Conservation (phyloP, 2,888 invertebrate species). For the Dicyrtomina minuta region DNA sequence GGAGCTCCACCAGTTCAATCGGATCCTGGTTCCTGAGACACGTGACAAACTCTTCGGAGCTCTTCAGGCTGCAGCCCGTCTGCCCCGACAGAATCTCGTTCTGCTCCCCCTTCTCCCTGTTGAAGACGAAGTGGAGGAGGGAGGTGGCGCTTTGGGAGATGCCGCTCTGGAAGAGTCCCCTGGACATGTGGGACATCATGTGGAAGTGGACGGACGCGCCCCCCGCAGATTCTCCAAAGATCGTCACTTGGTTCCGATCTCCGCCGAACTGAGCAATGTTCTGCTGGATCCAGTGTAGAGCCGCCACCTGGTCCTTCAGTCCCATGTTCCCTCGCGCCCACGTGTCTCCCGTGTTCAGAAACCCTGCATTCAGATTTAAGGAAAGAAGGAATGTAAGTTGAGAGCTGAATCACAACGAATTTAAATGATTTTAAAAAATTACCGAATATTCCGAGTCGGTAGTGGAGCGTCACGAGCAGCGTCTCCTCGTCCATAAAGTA, state of each 20-base stretch:
- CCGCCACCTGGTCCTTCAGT: conserved; percentile 39
- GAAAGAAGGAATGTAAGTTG: not conserved
- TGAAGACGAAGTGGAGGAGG: not conserved
- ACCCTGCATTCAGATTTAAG: conserved; percentile 29
- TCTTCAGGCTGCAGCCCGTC: conserved; percentile 26
- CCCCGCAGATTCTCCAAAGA: conserved; percentile 39
- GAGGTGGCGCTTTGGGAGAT: conserved; percentile 39
- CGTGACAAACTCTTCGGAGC: not conserved
- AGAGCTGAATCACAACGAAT: not conserved
- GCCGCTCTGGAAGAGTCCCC: conserved; percentile 38
- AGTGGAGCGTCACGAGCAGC: conserved; percentile 32
- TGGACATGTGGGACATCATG: conserved; percentile 38
- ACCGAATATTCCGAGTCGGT: conserved; percentile 26
- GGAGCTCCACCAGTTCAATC: no score
- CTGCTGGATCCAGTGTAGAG: conserved; percentile 40
- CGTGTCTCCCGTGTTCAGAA: conserved; percentile 40
- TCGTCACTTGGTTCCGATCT: conserved; percentile 36
- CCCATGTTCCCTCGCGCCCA: conserved; percentile 40
- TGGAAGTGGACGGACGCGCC: conserved; percentile 41
- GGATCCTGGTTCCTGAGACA: conserved; percentile 27
- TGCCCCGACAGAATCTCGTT: not conserved
- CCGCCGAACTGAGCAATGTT: conserved; percentile 40
- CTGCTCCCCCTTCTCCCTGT: not conserved
- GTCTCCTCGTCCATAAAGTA: conserved; percentile 16
- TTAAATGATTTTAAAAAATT: not conserved